These are phyloP conservation scores for Campopleginae sp. DNA, from an alignment of 2,888 invertebrate species.

Conservation along the genomic window DNA sequence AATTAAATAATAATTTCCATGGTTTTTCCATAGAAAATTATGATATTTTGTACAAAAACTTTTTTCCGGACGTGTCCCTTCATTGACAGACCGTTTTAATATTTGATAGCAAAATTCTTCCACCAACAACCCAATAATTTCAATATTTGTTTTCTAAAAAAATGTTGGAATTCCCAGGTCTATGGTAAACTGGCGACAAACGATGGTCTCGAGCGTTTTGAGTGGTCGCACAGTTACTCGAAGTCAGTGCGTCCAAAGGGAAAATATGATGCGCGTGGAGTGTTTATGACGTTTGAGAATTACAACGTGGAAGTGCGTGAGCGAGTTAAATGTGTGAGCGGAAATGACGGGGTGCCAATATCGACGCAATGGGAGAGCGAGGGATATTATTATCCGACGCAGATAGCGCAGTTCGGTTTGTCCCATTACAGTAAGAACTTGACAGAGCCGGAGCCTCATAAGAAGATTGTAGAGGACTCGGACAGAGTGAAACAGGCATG, in stretches of 20 bases:
- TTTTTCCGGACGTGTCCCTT: no score
- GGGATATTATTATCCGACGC: constrained; percentile 99
- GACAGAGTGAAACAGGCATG: constrained; percentile 89
- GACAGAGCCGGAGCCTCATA: constrained; percentile 92
- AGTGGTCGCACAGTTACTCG: constrained; percentile 98
- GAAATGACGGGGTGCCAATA: constrained; percentile 96
- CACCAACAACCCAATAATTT: no score
- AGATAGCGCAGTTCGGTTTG: constrained; percentile 98
- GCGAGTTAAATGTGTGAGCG: constrained; percentile 98
- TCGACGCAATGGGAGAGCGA: constrained; percentile 98
- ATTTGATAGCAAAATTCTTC: no score
- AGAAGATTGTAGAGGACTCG: constrained; percentile 91
- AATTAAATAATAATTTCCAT: no score
- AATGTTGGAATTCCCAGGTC: constrained; percentile 87
- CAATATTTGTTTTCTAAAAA: no score
- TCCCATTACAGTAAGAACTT: constrained; percentile 98
- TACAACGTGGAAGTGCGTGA: constrained; percentile 99
- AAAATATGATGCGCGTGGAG: constrained; percentile 94
- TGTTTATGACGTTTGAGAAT: constrained; percentile 98
- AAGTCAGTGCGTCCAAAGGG: constrained; percentile 95
- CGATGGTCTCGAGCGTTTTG: constrained; percentile 92
- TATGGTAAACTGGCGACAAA: constrained; percentile 93
- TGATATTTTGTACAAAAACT: no score
- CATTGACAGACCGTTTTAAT: no score
- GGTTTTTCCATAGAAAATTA: not conserved